Conservation (phyloP, 2,113 vertebrate genomes). For the Calidris pugnax region DNA sequence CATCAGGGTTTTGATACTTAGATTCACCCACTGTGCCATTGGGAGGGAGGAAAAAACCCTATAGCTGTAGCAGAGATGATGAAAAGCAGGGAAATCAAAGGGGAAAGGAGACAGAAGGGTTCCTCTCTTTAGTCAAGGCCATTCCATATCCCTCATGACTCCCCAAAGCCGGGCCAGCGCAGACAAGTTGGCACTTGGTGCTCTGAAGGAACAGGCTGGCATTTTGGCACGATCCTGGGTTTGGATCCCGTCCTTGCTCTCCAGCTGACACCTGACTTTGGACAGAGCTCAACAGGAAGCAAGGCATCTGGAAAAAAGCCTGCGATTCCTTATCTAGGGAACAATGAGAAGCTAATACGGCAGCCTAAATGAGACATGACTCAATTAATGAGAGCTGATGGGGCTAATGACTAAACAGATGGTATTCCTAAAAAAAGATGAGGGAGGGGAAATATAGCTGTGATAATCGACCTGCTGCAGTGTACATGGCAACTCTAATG, state of each 20-base stretch:
- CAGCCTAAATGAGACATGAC: constrained; percentile 69
- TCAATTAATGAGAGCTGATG: constrained; percentile 73
- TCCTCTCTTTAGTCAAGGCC: neutral
- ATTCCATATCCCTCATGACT: neutral
- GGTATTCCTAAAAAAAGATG: constrained; percentile 64
- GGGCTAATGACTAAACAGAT: constrained; percentile 75
- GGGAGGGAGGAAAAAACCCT: constrained; percentile 10
- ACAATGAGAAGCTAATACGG: constrained; percentile 63
- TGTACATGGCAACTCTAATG: neutral
- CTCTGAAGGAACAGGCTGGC: constrained; percentile 44
- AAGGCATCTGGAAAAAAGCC: constrained; percentile 60
- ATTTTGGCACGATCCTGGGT: neutral
- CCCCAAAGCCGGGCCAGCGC: neutral
- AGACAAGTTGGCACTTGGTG: constrained; percentile 5
- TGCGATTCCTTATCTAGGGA: constrained; percentile 39
- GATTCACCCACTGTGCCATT: constrained; percentile 33
- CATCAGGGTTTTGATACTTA: constrained; percentile 24
- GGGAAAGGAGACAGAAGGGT: constrained; percentile 47
- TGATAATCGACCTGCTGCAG: constrained; percentile 55
- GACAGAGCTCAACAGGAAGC: constrained; percentile 56
- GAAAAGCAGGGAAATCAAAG: constrained; percentile 45
- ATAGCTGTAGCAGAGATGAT: constrained; percentile 14
- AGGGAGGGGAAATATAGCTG: constrained; percentile 53
- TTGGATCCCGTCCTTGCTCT: constrained; percentile 33
- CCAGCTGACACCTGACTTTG: constrained; percentile 68